Conservation (phyloP, 2,113 vertebrate species). For the Dasypus novemcinctus region DNA sequence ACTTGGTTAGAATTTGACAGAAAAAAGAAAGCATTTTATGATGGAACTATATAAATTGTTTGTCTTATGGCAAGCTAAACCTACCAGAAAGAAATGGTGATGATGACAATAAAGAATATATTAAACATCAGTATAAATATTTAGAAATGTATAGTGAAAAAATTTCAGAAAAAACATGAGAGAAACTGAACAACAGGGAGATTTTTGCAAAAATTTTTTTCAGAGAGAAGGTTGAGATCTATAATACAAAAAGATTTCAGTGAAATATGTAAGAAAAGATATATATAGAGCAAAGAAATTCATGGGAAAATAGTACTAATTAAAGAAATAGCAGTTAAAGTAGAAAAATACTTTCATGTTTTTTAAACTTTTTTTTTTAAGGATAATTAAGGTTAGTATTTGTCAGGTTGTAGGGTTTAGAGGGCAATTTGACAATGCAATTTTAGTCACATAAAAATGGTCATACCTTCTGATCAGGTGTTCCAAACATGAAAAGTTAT, state of each 20-base stretch:
- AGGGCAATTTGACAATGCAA: background rate
- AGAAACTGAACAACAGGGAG: background rate
- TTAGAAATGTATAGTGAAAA: background rate
- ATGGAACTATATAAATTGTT: background rate
- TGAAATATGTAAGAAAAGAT: background rate
- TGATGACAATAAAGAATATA: background rate
- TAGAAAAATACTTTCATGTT: background rate
- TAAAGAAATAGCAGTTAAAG: background rate
- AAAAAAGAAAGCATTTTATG: constrained; percentile 32
- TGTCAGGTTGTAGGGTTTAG: background rate
- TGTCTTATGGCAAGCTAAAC: background rate
- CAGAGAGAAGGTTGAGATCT: background rate
- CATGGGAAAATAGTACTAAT: background rate
- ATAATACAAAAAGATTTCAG: background rate
- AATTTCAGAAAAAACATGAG: background rate
- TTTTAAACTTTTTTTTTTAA: constrained; percentile 25
- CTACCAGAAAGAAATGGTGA: background rate
- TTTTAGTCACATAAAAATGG: background rate
- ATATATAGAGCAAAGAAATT: background rate
- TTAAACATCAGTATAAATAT: background rate
- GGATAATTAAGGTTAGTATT: background rate
- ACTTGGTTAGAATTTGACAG: background rate
- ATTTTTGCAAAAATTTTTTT: background rate
- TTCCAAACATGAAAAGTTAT: constrained; percentile 18
- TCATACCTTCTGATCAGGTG: background rate